Percentiles rank a stretch among this genome's conserved stretches.
These are phyloP conservation scores for Clepsis dumicolana DNA, from an alignment of 2,888 invertebrate species.

Conservation along the genomic window DNA sequence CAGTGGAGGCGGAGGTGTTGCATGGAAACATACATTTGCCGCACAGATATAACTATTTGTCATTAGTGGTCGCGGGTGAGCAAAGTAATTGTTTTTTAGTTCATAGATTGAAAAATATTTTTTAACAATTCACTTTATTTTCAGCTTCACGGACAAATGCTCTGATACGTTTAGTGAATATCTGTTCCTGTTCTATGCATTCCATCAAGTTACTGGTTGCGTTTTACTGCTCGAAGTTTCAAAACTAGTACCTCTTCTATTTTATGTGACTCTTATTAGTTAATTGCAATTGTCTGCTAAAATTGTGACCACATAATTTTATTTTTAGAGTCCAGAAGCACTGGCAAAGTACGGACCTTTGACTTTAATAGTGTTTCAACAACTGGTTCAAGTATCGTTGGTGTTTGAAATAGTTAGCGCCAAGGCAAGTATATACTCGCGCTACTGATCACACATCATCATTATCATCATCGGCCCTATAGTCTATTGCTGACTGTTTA, in stretches of 20 bases:
- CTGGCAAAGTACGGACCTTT: constrained; percentile 15
- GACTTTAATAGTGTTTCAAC: constrained; percentile 16
- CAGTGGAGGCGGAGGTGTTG: too few relatives aligned
- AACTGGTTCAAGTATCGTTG: constrained; percentile 20
- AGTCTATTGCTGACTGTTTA: too few relatives aligned
- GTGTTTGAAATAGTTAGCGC: constrained; percentile 16
- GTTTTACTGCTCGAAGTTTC: constrained; percentile 22
- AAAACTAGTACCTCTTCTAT: background rate
- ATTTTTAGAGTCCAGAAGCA: constrained; percentile 14
- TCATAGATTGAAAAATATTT: too few relatives aligned
- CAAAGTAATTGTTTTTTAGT: too few relatives aligned
- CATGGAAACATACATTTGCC: too few relatives aligned
- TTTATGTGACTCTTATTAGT: too few relatives aligned
- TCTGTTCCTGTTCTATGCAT: constrained; percentile 12
- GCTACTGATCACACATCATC: too few relatives aligned
- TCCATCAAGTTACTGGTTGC: constrained; percentile 19
- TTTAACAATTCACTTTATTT: background rate
- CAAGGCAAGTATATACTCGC: background rate
- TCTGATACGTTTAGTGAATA: constrained; percentile 20
- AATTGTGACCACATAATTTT: background rate
- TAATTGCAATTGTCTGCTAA: too few relatives aligned
- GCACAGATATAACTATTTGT: too few relatives aligned
- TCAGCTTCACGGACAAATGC: constrained; percentile 8
- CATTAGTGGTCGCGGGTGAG: too few relatives aligned
- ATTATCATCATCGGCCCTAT: too few relatives aligned